Percentiles rank a stretch among this genome's conserved stretches.
Conservation (phyloP, 64 coral and sea anemone genomes). For the Actinia tenebrosa region DNA sequence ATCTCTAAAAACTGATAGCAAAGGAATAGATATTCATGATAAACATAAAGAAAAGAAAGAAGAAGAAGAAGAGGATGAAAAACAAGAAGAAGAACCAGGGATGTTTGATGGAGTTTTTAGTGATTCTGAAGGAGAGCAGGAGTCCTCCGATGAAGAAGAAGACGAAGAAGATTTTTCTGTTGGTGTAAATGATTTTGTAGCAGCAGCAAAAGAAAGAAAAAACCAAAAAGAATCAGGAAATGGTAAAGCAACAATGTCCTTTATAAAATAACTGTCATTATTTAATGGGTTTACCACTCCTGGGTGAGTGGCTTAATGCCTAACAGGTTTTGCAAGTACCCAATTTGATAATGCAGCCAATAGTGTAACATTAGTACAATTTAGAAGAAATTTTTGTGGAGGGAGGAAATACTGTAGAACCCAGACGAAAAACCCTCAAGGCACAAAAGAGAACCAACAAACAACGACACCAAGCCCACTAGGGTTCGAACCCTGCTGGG, state of each 20-base stretch:
- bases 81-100: slow-evolving; percentile 50
- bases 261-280: too few species aligned
- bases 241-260: slow-evolving; percentile 14
- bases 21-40: neutral
- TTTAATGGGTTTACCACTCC: neutral
- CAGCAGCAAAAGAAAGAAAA: slow-evolving; percentile 40
- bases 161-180: slow-evolving; percentile 56
- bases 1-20: slow-evolving; percentile 18
- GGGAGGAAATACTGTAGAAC: too few species aligned
- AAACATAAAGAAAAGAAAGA: neutral
- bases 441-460: too few species aligned
- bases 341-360: too few species aligned
- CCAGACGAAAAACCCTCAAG: too few species aligned
- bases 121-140: slow-evolving; percentile 76
- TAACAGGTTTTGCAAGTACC: too few species aligned
- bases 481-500: too few species aligned
- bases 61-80: slow-evolving; percentile 54
- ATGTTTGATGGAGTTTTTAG: slow-evolving; percentile 88
- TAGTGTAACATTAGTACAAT: too few species aligned
- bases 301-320: neutral
- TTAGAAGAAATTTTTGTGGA: too few species aligned
- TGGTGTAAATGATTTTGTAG: slow-evolving; percentile 56
- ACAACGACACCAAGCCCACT: too few species aligned
- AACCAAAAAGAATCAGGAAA: slow-evolving; percentile 10
- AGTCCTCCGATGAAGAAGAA: slow-evolving; percentile 58